Base-by-base conservation (phyloP, 2,888 invertebrate genomes). In the Neoascia interrupta region DNA sequence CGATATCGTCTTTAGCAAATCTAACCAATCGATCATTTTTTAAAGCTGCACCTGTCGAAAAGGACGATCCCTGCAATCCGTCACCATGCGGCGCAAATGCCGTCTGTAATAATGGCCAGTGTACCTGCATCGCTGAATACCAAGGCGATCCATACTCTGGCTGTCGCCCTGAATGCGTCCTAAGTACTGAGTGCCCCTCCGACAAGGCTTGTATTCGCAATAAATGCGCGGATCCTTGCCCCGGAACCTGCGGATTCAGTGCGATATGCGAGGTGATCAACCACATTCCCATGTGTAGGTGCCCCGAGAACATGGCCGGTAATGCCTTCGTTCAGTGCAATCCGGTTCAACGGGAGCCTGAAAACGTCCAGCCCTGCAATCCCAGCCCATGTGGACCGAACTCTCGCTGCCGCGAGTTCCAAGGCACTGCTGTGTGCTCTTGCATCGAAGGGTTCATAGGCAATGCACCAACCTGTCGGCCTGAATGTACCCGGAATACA, bases 81-180 rank as follows among this genome's bases (percentile, higher is more conserved):
- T 92, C 92, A n/a, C 92, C 92, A 13, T 93, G 93, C 85, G 95
- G 95, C 36, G 90, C 92, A 31, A 94, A 94, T 86, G 92, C 94
- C 1, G 88, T 92, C 64, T 94, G 93, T 84, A 90, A 90, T 49
- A 90, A 92, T 81, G 93, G 93, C 16, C 86, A 91, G 66, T 95
- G 95, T 84, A 90, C 92, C 8, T 95, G 95, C 84, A 83, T 92
- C 39, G 88, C 90, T 15, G 93, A 93, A 83, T 94, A 93, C 84
- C 91, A 91, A 64, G 95, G 95, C 31, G 93, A 94, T 88, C 94
- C 95, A 41, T 92, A 91, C 80, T 92, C 93, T 84, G 93, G 92
- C 43, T 96, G 95, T 85, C 91, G 94, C 80, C 95, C 95, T 1
- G 95, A 95, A 87, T 95, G 95, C 87, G 92, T 94, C 1, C 88